Base-by-base conservation (phyloP, 2,113 vertebrate species). In the Vicugna pacos region DNA sequence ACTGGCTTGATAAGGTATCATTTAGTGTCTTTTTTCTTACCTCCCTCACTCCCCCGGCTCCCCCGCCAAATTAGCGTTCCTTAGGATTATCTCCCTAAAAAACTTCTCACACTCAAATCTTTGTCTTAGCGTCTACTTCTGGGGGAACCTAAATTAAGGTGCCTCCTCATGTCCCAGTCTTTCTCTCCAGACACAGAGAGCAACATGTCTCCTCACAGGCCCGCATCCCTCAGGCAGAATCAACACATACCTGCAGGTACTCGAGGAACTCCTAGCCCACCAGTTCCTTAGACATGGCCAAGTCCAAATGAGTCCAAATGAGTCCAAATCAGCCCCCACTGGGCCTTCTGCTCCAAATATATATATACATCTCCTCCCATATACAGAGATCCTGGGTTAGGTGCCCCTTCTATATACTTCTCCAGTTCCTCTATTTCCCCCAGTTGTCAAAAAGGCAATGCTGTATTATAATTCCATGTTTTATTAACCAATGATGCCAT, bases 1-100 rank as follows among this genome's bases (percentile, higher is more conserved):
- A 32, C 42, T 50, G 26, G 50, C 58, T 75, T 82, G 75, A 92
- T 32, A 75, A 91, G 26, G 24, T 32, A 64, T 17, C 16, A 50
- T 50, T 60, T n/a, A n/a, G 52, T 70, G 76, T 10, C 8, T 97
- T 35, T 76, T 35, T 94, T 79, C 69, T 91, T 88, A 84, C 13
- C 32, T 50, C 17, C 62, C 73, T 93, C 35, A 72, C 16, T 77
- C 54, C 50, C 6, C 3, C 32, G 50, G 64, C 17, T 48, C 50
- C 3, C 20, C 86, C 81, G 38, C 38, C 38, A 42, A 42, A 56
- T 86, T n/a, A 9, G 48, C 65, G 20, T 76, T 64, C 85, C 38
- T 79, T 79, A 73, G 38, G 10, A 72, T 89, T 84, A 35, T 58
- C 54, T 93, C 20, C 32, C 20, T 32, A 17, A 58, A 38, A 93